A percentile compares a stretch with the other conserved stretches of the same genome.
Conservation (phyloP, 1,140 invertebrate genomes). For the Caerostris darwini region DNA sequence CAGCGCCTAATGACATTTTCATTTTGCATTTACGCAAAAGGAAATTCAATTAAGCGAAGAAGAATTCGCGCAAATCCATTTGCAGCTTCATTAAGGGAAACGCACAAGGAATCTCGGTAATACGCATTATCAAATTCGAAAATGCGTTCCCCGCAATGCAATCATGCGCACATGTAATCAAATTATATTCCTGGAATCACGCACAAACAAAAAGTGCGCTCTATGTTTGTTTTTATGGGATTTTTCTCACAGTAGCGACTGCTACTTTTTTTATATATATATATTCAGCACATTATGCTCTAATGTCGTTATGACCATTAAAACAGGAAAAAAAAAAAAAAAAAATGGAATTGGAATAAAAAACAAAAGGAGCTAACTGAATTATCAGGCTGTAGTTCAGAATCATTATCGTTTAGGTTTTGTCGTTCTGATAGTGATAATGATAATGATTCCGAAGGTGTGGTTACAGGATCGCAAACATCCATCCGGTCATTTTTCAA, state of each 20-base stretch:
- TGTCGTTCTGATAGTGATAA: neutral
- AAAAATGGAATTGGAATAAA: neutral
- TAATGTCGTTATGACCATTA: neutral
- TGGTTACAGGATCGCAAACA: neutral
- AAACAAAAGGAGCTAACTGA: neutral
- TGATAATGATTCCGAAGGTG: neutral
- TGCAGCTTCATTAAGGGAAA: constrained; percentile 53
- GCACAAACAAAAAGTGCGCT: neutral
- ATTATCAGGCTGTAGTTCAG: neutral
- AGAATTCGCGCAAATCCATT: constrained; percentile 19
- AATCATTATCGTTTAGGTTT: constrained; percentile 30
- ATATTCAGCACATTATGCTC: neutral
- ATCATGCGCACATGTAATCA: constrained; percentile 48
- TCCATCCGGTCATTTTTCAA: too few relatives aligned
- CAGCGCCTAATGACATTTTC: constrained; percentile 50
- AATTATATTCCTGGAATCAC: constrained; percentile 38
- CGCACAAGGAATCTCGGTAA: constrained; percentile 10
- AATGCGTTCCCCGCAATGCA: neutral
- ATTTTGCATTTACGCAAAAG: neutral
- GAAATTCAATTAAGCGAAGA: constrained; percentile 62
- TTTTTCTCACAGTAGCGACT: neutral
- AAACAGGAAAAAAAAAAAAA: neutral
- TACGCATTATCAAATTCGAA: neutral
- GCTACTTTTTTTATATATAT: neutral
- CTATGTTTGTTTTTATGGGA: neutral